Evolutionary conservation across 2,797 vertebrate genomes (phyloP).

Genomic region (Pitangus sulphuratus): DNA sequence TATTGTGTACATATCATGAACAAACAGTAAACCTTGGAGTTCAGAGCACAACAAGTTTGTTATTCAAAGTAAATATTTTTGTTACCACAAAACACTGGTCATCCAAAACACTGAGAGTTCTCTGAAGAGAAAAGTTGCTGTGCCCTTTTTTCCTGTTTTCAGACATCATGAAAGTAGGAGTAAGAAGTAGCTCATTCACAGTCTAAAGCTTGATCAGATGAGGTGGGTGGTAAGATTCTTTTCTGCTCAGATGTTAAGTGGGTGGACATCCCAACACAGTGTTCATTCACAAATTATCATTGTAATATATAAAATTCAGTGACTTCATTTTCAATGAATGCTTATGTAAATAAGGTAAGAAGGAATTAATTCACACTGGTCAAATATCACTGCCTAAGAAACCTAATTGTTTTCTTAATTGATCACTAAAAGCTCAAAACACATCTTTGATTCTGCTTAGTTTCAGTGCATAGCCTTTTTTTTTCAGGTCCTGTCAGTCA

Average conservation of each 20-base stretch:
- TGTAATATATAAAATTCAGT: not conserved
- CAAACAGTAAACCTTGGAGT: not conserved
- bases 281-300: not conserved
- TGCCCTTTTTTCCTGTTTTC: not conserved
- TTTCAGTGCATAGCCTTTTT: not conserved
- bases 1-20: fast-evolving
- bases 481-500: not conserved
- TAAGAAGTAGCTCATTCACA: not conserved
- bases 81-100: not conserved
- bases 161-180: not conserved
- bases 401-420: not conserved
- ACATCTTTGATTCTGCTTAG: not conserved
- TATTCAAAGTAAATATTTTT: not conserved
- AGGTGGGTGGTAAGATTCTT: not conserved
- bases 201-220: not conserved
- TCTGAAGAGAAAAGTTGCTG: not conserved
- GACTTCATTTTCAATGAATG: not conserved
- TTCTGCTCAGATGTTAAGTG: not conserved
- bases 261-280: fast-evolving
- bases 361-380: not conserved
- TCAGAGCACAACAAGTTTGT: fast-evolving
- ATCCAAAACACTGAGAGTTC: not conserved
- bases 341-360: not conserved
- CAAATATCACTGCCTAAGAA: not conserved
- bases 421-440: not conserved